These are phyloP conservation scores for Gymnocheta viridis DNA, from an alignment of 2,888 invertebrate species.

Conservation along the genomic window DNA sequence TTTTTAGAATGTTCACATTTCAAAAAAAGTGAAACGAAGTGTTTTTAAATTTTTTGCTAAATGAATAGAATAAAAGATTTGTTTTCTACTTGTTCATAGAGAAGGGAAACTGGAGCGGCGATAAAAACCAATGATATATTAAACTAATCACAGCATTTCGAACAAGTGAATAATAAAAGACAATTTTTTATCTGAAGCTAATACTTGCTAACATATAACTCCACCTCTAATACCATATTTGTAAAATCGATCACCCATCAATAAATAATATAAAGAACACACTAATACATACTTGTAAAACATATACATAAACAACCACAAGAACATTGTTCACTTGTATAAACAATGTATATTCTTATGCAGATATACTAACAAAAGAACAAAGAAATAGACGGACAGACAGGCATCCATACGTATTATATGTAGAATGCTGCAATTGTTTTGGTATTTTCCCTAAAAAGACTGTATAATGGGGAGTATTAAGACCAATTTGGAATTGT, in stretches of 20 bases:
- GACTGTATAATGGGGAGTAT: conserved; percentile 69
- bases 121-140: neutral
- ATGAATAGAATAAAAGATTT: too few species aligned
- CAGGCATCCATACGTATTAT: neutral
- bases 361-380: neutral
- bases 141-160: neutral
- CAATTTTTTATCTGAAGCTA: neutral
- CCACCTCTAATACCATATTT: conserved; percentile 62
- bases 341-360: neutral
- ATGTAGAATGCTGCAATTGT: conserved; percentile 63
- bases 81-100: too few species aligned
- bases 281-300: neutral
- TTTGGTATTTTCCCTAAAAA: conserved; percentile 59
- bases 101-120: too few species aligned
- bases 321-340: conserved; percentile 3
- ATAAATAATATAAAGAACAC: conserved; percentile 27
- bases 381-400: neutral
- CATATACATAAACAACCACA: conserved; percentile 9
- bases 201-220: conserved; percentile 34
- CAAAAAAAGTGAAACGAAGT: too few species aligned
- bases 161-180: neutral
- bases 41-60: too few species aligned
- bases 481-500: conserved; percentile 71
- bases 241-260: conserved; percentile 66
- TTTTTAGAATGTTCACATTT: too few species aligned